A percentile compares a stretch with the other conserved stretches of the same genome.
These are phyloP conservation scores for Fregata magnificens DNA, from an alignment of 2,113 vertebrate genomes.

Conservation along the genomic window DNA sequence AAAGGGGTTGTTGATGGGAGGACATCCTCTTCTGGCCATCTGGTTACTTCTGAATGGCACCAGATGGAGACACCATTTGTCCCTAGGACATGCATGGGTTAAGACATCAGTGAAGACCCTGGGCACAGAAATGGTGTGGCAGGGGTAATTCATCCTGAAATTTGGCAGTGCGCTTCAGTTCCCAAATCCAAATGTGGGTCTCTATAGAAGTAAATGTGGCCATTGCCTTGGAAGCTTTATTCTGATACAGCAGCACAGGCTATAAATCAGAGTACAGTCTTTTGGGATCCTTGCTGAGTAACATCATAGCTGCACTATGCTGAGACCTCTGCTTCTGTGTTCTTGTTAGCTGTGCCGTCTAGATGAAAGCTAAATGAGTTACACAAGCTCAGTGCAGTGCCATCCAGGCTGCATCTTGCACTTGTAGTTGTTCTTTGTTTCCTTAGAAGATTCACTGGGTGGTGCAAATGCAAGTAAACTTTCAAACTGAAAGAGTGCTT, in stretches of 20 bases:
- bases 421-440: not conserved
- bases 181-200: not conserved
- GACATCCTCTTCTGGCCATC: not conserved
- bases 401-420: not conserved
- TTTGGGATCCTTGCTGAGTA: not conserved
- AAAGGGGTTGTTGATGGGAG: not conserved
- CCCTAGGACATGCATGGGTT: too few species aligned
- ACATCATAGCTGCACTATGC: not conserved
- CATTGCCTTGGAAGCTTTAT: not conserved
- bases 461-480: not conserved
- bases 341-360: not conserved
- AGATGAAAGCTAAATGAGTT: not conserved
- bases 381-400: not conserved
- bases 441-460: not conserved
- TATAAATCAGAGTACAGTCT: not conserved
- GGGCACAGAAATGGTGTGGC: not conserved
- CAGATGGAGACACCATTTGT: not conserved
- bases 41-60: not conserved
- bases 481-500: not conserved
- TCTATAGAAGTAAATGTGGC: not conserved
- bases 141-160: not conserved
- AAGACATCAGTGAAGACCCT: not conserved
- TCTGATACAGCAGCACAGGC: not conserved
- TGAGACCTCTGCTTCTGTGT: not conserved
- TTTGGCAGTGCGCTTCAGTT: not conserved